A percentile compares a stretch with the other conserved stretches of the same genome.
These are phyloP conservation scores for Alloscopus bannaensis DNA, from an alignment of 2,888 invertebrate genomes.

Conservation along the genomic window DNA sequence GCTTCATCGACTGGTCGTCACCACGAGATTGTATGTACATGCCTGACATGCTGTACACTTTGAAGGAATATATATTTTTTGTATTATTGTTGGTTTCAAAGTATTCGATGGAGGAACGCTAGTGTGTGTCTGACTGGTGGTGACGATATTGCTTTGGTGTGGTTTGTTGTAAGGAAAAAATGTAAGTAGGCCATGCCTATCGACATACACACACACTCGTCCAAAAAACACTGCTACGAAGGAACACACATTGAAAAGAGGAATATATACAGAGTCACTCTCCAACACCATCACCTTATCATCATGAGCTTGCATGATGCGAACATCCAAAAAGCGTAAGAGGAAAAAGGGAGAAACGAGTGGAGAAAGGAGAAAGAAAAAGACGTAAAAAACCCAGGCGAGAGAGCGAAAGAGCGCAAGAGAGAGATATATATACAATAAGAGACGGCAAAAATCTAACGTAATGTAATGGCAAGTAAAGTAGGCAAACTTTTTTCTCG, in stretches of 20 bases:
- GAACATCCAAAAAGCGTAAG: constrained; percentile 9
- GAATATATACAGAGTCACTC: neutral
- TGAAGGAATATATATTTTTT: neutral
- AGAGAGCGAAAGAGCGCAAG: constrained; percentile 14
- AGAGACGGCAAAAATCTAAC: constrained; percentile 22
- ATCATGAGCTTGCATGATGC: constrained; percentile 13
- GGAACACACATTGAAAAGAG: too few relatives aligned
- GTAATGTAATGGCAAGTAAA: constrained; percentile 46
- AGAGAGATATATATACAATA: constrained; percentile 3
- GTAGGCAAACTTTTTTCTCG: constrained; percentile 45
- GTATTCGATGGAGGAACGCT: neutral
- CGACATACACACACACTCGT: neutral
- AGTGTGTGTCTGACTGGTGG: constrained; percentile 26
- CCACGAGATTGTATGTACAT: too few relatives aligned
- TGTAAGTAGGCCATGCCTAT: constrained; percentile 50
- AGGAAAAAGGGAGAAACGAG: constrained; percentile 9
- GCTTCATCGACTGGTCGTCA: constrained; percentile 9
- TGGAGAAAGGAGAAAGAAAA: constrained; percentile 57
- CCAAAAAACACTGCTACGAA: too few relatives aligned
- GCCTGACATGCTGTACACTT: neutral
- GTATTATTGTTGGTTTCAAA: neutral
- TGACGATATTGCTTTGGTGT: constrained; percentile 41
- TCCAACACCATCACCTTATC: constrained; percentile 18
- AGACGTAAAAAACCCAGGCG: constrained; percentile 50
- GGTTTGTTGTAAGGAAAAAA: constrained; percentile 16